These are phyloP conservation scores for Mnemiopsis leidyi DNA, from an alignment of 37 sponge, comb jelly and placozoan genomes.

Conservation along the genomic window DNA sequence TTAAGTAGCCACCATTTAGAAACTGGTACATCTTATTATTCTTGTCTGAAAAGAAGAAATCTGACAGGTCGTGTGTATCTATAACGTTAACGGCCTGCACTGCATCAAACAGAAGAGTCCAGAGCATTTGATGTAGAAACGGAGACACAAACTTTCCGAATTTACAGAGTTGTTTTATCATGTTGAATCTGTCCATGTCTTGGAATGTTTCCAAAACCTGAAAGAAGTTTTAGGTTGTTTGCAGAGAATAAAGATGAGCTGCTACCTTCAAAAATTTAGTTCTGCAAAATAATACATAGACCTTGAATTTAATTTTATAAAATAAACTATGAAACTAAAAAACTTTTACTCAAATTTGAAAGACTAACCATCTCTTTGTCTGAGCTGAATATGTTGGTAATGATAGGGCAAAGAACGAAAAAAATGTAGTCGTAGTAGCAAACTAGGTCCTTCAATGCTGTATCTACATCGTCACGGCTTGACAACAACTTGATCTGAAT, in stretches of 20 bases:
- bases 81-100: slow-evolving; percentile 29
- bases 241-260: too few relatives aligned
- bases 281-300: too few relatives aligned
- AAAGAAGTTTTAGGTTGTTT: not conserved
- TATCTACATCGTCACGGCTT: slow-evolving; percentile 29
- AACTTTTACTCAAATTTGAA: too few relatives aligned
- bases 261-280: too few relatives aligned
- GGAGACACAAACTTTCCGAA: slow-evolving; percentile 47
- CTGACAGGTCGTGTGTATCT: not conserved
- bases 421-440: slow-evolving; percentile 65
- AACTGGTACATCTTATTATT: slow-evolving; percentile 32
- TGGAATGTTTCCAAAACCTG: not conserved
- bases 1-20: not conserved
- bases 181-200: not conserved
- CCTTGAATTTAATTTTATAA: too few relatives aligned
- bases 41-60: slow-evolving; percentile 10
- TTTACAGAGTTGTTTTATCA: slow-evolving; percentile 48
- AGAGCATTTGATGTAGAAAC: not conserved
- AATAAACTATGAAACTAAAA: too few relatives aligned
- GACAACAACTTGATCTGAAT: slow-evolving; percentile 36
- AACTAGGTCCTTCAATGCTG: slow-evolving; percentile 32
- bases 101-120: slow-evolving; percentile 45
- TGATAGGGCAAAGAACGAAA: slow-evolving; percentile 2
- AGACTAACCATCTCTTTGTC: slow-evolving; percentile 40
- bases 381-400: slow-evolving; percentile 28